These are phyloP conservation scores for Aricia artaxerxes DNA, from an alignment of 2,888 invertebrate genomes.

Conservation along the genomic window DNA sequence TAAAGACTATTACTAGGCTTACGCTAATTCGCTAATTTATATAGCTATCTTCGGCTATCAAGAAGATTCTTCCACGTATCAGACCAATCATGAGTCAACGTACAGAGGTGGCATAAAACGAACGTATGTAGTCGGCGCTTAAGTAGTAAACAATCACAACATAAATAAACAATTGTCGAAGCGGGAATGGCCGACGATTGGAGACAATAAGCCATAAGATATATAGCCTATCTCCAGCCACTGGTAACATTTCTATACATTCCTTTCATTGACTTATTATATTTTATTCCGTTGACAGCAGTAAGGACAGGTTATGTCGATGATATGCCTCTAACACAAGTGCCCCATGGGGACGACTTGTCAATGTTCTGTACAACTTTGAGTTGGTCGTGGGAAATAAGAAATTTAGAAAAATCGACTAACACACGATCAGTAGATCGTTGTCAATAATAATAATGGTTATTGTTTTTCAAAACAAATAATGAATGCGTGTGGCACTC, in stretches of 20 bases:
- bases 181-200: conserved; percentile 25
- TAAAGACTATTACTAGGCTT: too few relatives aligned
- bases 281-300: neutral
- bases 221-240: conserved; percentile 11
- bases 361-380: too few relatives aligned
- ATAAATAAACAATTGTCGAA: conserved; percentile 7
- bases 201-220: conserved; percentile 30
- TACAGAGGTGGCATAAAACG: neutral
- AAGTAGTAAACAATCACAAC: conserved; percentile 4
- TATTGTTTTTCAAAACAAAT: too few relatives aligned
- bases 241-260: conserved; percentile 13
- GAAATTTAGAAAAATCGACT: too few relatives aligned
- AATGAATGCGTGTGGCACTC: too few relatives aligned
- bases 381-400: too few relatives aligned
- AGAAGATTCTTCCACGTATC: too few relatives aligned
- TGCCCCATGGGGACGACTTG: neutral
- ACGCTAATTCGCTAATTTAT: too few relatives aligned
- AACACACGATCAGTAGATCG: too few relatives aligned
- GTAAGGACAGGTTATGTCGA: neutral
- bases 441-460: too few relatives aligned
- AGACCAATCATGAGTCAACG: too few relatives aligned
- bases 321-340: neutral
- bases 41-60: too few relatives aligned
- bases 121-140: neutral
- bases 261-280: conserved; percentile 11